phyloP scores from a whole-genome alignment of 2,113 vertebrate species.

The Rhinoderma darwinii region DNA sequence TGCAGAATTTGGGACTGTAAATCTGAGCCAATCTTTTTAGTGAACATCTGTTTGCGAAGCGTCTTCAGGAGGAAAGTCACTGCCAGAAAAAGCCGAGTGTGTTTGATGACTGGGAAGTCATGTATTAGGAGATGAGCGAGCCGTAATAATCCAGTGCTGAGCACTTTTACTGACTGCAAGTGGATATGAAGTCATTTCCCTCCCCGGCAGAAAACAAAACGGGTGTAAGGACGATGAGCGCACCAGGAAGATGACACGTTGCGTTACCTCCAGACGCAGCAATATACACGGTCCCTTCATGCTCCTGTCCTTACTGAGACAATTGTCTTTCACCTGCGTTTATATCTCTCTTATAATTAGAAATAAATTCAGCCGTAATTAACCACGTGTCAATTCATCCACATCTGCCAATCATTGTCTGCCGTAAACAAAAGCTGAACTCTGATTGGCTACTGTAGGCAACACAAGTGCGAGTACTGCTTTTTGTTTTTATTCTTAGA shows the following conservation, averaged over 20 bases:
- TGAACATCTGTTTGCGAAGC: fast-evolving
- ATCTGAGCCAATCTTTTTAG: slow-evolving; percentile 39
- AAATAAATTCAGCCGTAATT: too few species aligned
- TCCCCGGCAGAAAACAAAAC: not conserved
- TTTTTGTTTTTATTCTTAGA: too few species aligned
- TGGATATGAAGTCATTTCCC: slow-evolving; percentile 20
- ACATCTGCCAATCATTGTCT: too few species aligned
- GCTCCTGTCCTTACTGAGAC: too few species aligned
- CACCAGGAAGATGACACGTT: too few species aligned
- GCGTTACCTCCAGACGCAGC: not conserved
- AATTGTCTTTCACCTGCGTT: too few species aligned
- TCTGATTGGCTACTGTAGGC: too few species aligned
- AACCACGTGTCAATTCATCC: too few species aligned
- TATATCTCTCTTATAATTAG: too few species aligned
- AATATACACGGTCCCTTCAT: too few species aligned
- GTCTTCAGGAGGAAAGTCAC: slow-evolving; percentile 27
- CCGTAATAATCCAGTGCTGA: not conserved
- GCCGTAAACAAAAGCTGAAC: too few species aligned
- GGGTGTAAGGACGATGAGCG: not conserved
- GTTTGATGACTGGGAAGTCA: slow-evolving; percentile 24
- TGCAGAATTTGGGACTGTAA: not conserved
- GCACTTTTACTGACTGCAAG: slow-evolving; percentile 38
- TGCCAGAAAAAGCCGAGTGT: not conserved
- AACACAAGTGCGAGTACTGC: too few species aligned
- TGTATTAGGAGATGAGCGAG: slow-evolving; percentile 16